These are phyloP conservation scores for Scopus umbretta DNA, from an alignment of 2,113 vertebrate genomes.

Conservation along the genomic window DNA sequence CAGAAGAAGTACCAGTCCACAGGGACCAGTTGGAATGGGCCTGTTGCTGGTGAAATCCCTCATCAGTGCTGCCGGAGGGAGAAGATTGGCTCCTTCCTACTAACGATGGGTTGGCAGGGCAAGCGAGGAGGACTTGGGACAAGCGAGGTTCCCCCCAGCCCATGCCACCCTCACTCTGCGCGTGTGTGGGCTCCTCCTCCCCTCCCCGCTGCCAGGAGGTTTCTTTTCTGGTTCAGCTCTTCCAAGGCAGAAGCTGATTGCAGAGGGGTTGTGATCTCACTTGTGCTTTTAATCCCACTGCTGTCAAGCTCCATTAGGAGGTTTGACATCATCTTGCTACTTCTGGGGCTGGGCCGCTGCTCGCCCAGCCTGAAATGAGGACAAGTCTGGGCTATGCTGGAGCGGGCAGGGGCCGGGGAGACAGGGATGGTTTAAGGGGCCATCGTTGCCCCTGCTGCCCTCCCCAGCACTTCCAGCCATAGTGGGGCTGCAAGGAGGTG, in stretches of 20 bases:
- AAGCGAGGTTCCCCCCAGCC: rapidly evolving
- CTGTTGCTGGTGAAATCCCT: not conserved
- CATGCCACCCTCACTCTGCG: rapidly evolving
- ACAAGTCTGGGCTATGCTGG: not conserved
- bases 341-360: slow-evolving; percentile 56
- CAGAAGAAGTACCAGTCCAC: not conserved
- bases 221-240: slow-evolving; percentile 64
- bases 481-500: not conserved
- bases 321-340: slow-evolving; percentile 62
- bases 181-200: not conserved
- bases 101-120: not conserved
- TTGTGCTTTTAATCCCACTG: slow-evolving; percentile 69
- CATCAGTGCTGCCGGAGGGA: rapidly evolving
- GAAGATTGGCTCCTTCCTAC: not conserved
- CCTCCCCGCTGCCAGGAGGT: slow-evolving; percentile 1
- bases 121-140: not conserved
- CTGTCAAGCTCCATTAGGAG: slow-evolving; percentile 79
- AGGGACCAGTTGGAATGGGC: not conserved
- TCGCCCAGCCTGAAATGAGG: slow-evolving; percentile 61
- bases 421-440: not conserved
- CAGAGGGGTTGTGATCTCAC: slow-evolving; percentile 23
- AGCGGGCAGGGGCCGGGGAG: not conserved
- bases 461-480: not conserved
- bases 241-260: slow-evolving; percentile 42
- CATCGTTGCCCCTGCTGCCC: rapidly evolving